Conservation (phyloP, 2,797 vertebrate genomes). For the Todus mexicanus region DNA sequence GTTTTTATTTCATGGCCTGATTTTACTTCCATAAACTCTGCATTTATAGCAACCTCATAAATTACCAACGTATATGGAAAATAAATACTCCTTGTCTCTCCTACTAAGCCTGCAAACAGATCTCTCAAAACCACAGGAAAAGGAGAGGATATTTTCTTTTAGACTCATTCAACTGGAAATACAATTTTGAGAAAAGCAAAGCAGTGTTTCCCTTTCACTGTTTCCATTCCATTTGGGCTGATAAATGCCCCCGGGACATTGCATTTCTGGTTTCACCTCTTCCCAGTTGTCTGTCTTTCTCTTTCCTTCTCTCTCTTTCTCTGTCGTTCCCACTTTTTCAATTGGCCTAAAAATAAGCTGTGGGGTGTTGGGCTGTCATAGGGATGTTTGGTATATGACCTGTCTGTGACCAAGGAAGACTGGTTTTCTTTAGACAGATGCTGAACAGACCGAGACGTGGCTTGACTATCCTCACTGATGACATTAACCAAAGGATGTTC, state of each 20-base stretch:
- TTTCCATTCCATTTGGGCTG: constrained; percentile 65
- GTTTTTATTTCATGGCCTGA: constrained; percentile 52
- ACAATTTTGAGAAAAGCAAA: constrained; percentile 70
- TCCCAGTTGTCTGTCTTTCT: background rate
- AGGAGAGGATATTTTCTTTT: constrained; percentile 50
- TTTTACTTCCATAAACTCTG: constrained; percentile 47
- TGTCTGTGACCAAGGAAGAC: background rate
- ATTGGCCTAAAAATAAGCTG: background rate
- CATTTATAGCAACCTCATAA: constrained; percentile 52
- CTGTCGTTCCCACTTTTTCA: background rate
- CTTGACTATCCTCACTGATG: background rate
- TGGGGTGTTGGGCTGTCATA: background rate
- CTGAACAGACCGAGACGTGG: background rate
- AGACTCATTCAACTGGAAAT: constrained; percentile 56
- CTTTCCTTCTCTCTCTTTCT: background rate
- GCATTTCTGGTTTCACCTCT: constrained; percentile 49
- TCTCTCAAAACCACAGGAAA: constrained; percentile 53
- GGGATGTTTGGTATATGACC: background rate
- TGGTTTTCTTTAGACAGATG: background rate
- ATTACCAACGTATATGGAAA: constrained; percentile 46
- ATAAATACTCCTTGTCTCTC: constrained; percentile 47
- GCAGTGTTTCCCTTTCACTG: constrained; percentile 55
- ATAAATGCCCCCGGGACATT: constrained; percentile 47
- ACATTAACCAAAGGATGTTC: background rate
- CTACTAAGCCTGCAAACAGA: constrained; percentile 30